phyloP scores from a whole-genome alignment of 2,113 vertebrate genomes.

The Chaetura pelagica region DNA sequence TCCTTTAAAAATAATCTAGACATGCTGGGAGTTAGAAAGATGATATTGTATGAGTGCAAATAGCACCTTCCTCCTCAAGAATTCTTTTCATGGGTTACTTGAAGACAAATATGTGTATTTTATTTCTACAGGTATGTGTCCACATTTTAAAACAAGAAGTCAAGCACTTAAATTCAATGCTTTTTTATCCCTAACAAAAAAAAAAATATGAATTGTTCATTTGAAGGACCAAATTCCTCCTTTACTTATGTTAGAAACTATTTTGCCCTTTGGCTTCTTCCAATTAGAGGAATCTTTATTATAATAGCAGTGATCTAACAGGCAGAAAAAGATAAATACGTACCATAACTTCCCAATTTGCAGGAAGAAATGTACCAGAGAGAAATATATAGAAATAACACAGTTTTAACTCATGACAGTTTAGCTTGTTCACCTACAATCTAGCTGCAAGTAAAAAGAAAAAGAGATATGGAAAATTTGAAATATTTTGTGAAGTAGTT shows the following conservation, averaged over 20 bases:
- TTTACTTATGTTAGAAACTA: neutral
- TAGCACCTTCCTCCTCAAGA: neutral
- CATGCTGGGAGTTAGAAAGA: neutral
- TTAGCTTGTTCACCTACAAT: neutral
- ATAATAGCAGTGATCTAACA: neutral
- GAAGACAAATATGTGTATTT: neutral
- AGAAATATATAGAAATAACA: neutral
- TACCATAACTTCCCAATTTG: neutral
- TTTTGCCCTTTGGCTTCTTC: neutral
- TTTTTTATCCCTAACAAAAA: neutral
- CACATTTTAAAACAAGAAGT: neutral
- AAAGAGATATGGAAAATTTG: no score
- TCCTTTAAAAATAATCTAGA: neutral
- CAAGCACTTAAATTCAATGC: neutral
- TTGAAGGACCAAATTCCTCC: neutral
- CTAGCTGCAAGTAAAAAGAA: neutral
- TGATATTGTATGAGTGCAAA: neutral
- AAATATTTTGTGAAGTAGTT: no score
- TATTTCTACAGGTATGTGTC: neutral
- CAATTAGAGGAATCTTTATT: neutral
- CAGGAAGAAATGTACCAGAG: neutral
- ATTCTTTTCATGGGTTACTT: neutral
- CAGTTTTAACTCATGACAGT: neutral
- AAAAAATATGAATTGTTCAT: neutral
- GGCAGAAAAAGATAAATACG: neutral